Evolutionary conservation across 2,888 invertebrate species (phyloP), one percentile per base, ranked within the genome.

Genomic region (Aspidiotus destructor): DNA sequence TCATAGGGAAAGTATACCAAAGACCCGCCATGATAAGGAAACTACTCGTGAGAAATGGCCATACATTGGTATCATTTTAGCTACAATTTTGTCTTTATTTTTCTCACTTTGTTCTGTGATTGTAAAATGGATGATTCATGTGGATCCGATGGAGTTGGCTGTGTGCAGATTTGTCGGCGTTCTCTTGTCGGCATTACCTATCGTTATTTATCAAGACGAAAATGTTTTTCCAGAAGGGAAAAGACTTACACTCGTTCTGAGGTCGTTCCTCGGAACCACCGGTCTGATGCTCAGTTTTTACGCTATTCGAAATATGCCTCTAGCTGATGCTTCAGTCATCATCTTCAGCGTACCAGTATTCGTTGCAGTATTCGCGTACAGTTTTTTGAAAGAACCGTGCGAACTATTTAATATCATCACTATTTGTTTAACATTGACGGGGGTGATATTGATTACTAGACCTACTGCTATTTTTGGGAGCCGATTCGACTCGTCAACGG

Each of bases 311-410:
- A 87, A 92, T 75, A 92, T 94, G 89, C 92, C 92, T 0, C 78
- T 94, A 72, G 93, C 92, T 41, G 92, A 94, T 78, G 92, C 93
- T 28, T 91, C 91, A 8, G 76, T 76, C 15, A 75, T 76, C 15
- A 91, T 93, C 41, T 93, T 93, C 78, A 92, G 92, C 55, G 92
- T 92, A 63, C 93, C 93, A 1, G 92, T 94, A 42, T 93, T 94
- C 80, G 93, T 93, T 48, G 88, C 91, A 60, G 85, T 94, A 74
- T 91, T 91, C 78, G 91, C 90, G n/a, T 81, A 86, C 71, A 84
- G 89, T 75, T 92, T 93, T 77, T 80, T 93, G 15, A 90, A 90
- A 77, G 93, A 94, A 75, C 88, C 89, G 0, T 93, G 92, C 76
- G 91, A 92, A 53, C 79, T 89, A 69, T 92, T 93, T 79, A 91